Evolutionary conservation across 2,888 invertebrate species (phyloP), one percentile per base, ranked within the genome.

Genomic region (Phymatocera aterrima): DNA sequence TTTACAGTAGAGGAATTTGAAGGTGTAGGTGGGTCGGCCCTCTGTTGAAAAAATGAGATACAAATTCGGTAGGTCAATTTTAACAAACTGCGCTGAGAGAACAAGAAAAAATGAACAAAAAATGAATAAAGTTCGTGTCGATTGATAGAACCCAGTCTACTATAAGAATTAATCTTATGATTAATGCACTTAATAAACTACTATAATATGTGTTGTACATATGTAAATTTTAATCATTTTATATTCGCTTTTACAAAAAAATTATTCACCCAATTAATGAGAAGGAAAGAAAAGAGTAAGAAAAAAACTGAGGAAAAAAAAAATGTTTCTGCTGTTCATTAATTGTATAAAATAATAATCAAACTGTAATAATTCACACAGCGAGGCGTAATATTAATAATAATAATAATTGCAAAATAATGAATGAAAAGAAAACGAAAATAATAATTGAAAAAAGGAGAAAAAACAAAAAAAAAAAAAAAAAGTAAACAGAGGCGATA

Each of bases 151-250:
- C n/a, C n/a, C n/a, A n/a, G n/a, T n/a, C n/a, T n/a, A n/a, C n/a
- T n/a, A n/a, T n/a, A n/a, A n/a, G n/a, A n/a, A n/a, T n/a, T n/a
- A 68, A 68, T 43, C 28, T 28, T 28, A 70, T 57, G 12, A 37
- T 57, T 75, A 34, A 15, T 21, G 8, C 68, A 31, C 28, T 46
- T 43, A 8, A 48, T 28, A 34, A 15, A 46, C 4, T 88, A n/a
- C n/a, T n/a, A n/a, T n/a, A n/a, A n/a, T 88, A 86, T 89, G 85
- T 85, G 86, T 86, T 89, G 89, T 90, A 90, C 84, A 89, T 88
- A 89, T 89, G 90, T 89, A 89, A 86, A 90, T 88, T 87, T 81
- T 84, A 86, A 87, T 84, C 87, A 83, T 88, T 89, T 88, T 89
- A 88, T 89, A 89, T 87, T 86, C 84, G 82, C 83, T 81, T 83